These are phyloP conservation scores for Zoanthus sociatus DNA, from an alignment of 92 coral and sea anemone species.

Conservation along the genomic window DNA sequence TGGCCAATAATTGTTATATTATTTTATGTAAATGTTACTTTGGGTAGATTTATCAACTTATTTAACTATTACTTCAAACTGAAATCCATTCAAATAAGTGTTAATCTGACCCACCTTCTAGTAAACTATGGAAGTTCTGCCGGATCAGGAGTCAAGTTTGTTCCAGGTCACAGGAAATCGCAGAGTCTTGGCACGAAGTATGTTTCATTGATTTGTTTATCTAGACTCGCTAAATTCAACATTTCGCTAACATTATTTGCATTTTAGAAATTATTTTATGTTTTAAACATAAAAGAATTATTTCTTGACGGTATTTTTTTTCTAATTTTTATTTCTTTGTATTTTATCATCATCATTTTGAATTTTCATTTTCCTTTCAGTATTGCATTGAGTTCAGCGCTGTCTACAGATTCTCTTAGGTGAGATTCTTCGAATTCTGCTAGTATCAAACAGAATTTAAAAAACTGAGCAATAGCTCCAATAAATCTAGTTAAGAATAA, in stretches of 20 bases:
- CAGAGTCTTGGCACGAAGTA: slow-evolving; percentile 91
- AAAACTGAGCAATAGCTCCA: too few species aligned
- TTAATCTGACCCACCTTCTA: slow-evolving; percentile 25
- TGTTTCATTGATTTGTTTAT: slow-evolving; percentile 16
- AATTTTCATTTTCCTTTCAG: slow-evolving; percentile 17
- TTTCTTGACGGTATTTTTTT: too few species aligned
- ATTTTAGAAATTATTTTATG: not conserved
- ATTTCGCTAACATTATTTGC: too few species aligned
- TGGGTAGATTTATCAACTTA: too few species aligned
- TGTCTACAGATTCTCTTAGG: slow-evolving; percentile 67
- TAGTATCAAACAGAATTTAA: not conserved
- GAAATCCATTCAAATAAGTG: not conserved
- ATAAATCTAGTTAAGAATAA: too few species aligned
- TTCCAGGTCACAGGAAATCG: slow-evolving; percentile 93
- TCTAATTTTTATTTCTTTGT: too few species aligned
- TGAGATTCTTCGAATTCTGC: not conserved
- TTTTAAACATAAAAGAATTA: not conserved
- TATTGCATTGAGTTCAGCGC: slow-evolving; percentile 44
- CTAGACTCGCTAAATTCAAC: not conserved
- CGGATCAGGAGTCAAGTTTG: slow-evolving; percentile 63
- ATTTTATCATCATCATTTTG: slow-evolving; percentile 8
- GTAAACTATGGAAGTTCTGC: slow-evolving; percentile 36
- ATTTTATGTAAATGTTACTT: too few species aligned
- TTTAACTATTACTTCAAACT: too few species aligned
- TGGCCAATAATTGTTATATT: too few species aligned